Conservation (phyloP, 2,888 invertebrate genomes). For the Carpatolechia fugitivella region DNA sequence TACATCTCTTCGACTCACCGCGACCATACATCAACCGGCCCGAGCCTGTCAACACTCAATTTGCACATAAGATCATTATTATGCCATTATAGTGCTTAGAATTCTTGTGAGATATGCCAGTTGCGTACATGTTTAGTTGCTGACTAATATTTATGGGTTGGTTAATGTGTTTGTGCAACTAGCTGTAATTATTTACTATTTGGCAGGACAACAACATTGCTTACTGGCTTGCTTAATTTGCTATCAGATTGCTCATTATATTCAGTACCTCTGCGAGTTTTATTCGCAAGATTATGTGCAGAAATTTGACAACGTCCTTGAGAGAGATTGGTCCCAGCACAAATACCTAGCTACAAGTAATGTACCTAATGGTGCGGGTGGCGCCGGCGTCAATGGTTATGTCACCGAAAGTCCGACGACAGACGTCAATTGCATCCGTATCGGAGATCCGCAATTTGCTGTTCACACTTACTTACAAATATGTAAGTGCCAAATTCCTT, state of each 20-base stretch:
- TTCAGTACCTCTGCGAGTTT: too few relatives aligned
- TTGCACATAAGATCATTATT: slow-evolving; percentile 36
- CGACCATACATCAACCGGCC: slow-evolving; percentile 32
- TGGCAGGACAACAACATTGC: background rate
- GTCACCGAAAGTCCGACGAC: slow-evolving; percentile 36
- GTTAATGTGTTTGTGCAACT: slow-evolving; percentile 9
- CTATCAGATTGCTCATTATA: background rate
- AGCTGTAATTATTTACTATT: background rate
- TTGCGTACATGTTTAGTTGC: background rate
- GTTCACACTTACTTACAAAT: slow-evolving; percentile 27
- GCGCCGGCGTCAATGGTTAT: slow-evolving; percentile 36
- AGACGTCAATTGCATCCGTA: slow-evolving; percentile 29
- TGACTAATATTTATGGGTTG: slow-evolving; percentile 3
- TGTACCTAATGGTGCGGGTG: background rate
- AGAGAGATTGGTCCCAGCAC: background rate
- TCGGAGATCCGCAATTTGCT: slow-evolving; percentile 48
- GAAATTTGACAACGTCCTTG: slow-evolving; percentile 2
- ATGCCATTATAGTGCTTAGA: slow-evolving; percentile 22
- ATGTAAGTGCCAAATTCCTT: slow-evolving; percentile 41
- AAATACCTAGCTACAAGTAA: slow-evolving; percentile 1
- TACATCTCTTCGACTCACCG: slow-evolving; percentile 20
- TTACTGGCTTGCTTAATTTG: background rate
- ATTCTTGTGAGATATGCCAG: slow-evolving; percentile 6
- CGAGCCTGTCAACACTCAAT: slow-evolving; percentile 36
- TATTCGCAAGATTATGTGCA: background rate